phyloP scores from a whole-genome alignment of 2,113 vertebrate genomes.

The Piprites chloris region DNA sequence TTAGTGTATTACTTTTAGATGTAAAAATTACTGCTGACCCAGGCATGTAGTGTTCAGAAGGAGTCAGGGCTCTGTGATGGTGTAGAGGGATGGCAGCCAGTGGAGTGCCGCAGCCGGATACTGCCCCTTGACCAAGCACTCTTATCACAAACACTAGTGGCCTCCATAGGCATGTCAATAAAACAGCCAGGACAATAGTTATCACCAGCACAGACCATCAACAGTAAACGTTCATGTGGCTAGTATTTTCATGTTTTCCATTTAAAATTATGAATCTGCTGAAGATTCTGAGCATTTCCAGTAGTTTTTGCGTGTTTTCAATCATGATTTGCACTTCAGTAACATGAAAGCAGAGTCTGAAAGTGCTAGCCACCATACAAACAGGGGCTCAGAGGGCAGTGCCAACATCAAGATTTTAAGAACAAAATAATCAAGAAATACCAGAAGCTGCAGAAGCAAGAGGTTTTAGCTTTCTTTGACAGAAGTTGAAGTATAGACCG shows the following conservation, averaged over 20 bases:
- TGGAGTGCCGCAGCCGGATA: neutral
- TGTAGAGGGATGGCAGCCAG: neutral
- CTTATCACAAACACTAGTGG: neutral
- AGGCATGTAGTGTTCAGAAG: fast-evolving
- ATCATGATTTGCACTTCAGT: neutral
- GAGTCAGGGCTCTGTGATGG: neutral
- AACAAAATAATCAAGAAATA: neutral
- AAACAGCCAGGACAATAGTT: neutral
- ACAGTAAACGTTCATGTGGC: neutral
- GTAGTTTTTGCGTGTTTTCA: neutral
- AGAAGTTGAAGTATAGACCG: neutral
- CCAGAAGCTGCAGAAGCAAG: neutral
- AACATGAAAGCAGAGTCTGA: neutral
- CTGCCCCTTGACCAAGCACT: neutral
- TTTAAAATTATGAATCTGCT: neutral
- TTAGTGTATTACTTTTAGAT: neutral
- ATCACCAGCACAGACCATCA: neutral
- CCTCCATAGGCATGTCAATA: fast-evolving
- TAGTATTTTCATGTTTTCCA: neutral
- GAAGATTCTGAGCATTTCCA: neutral
- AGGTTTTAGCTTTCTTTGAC: neutral
- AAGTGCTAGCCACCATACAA: neutral
- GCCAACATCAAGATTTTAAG: fast-evolving
- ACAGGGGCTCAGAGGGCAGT: neutral
- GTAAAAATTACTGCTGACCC: neutral